Evolutionary conservation across 2,888 invertebrate species (phyloP), one percentile per base, ranked within the genome.

Genomic region (Pseudococcus jackbeardsleyi): DNA sequence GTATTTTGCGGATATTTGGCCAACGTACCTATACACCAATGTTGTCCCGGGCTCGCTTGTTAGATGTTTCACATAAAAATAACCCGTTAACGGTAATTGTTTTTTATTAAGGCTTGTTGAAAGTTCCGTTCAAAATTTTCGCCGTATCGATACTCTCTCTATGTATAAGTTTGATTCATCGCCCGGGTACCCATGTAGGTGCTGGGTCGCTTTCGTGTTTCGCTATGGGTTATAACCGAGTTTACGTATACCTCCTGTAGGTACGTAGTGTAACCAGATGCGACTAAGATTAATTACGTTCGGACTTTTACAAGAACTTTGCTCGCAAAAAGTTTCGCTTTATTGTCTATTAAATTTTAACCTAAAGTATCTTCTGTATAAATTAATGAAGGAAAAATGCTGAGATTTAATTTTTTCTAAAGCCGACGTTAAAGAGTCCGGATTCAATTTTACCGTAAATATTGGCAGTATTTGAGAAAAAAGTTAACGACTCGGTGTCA

Each of bases 261-360:
- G 46, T 46, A 64, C 64, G 22, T 64, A 22, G 26, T 33, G 26
- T 64, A 64, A 64, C 64, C 64, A 64, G 64, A 64, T 64, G 64
- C 22, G 64, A 64, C 64, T 64, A 64, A 64, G 64, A 64, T 64
- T 64, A 64, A 64, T 64, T 64, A 64, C 64, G 64, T 22, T 64
- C 64, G 64, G 64, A 64, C 64, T 64, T 64, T 64, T 64, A 64
- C 64, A 64, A 64, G 22, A 64, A 64, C 64, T 64, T 64, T 64
- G 22, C 26, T 33, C 64, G 64, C 22, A 64, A 64, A 64, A 64
- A 64, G 64, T 64, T 64, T 64, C 64, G 64, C 64, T 64, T 64
- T 64, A 64, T 64, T 64, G 64, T 64, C 64, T 64, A 64, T 64
- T 64, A 64, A 64, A 64, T 64, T 64, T 64, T 64, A 64, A 64